Evolutionary conservation across 1,140 invertebrate species (phyloP).

Genomic region (Diabrotica virgifera): DNA sequence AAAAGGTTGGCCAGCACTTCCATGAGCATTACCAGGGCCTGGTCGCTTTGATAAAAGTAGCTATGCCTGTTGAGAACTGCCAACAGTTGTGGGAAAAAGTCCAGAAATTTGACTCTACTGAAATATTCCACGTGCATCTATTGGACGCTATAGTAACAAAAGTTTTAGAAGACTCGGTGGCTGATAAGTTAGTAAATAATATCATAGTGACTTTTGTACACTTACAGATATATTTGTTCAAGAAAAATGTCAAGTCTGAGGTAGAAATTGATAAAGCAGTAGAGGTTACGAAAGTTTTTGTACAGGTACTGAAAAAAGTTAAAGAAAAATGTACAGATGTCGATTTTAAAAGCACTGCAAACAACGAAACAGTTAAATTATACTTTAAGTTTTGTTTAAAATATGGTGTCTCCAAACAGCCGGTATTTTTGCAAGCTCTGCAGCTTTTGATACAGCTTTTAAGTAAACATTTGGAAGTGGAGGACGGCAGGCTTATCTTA

Average conservation of each 20-base stretch:
- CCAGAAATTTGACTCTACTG: slow-evolving; percentile 58
- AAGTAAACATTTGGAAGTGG: slow-evolving; percentile 40
- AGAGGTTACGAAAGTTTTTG: slow-evolving; percentile 49
- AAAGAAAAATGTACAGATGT: slow-evolving; percentile 43
- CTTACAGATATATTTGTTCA: slow-evolving; percentile 47
- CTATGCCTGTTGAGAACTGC: slow-evolving; percentile 57
- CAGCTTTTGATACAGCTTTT: slow-evolving; percentile 56
- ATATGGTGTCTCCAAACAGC: slow-evolving; percentile 56
- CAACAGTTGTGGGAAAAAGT: slow-evolving; percentile 53
- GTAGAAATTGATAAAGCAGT: slow-evolving; percentile 40
- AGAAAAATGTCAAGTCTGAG: slow-evolving; percentile 36
- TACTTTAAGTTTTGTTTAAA: slow-evolving; percentile 65
- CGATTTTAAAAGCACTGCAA: slow-evolving; percentile 50
- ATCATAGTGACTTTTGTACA: slow-evolving; percentile 41
- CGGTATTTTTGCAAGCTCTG: slow-evolving; percentile 55
- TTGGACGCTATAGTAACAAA: slow-evolving; percentile 56
- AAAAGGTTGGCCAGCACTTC: slow-evolving; percentile 62
- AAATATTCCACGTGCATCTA: slow-evolving; percentile 56
- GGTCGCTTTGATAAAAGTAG: slow-evolving; percentile 52
- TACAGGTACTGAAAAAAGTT: slow-evolving; percentile 42
- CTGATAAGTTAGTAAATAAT: slow-evolving; percentile 30
- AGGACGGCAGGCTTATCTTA: slow-evolving; percentile 58
- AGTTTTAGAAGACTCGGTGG: slow-evolving; percentile 33
- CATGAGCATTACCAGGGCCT: slow-evolving; percentile 52
- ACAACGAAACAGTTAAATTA: slow-evolving; percentile 60